phyloP scores from a whole-genome alignment of 2,113 vertebrate genomes.

The Pyxicephalus adspersus region DNA sequence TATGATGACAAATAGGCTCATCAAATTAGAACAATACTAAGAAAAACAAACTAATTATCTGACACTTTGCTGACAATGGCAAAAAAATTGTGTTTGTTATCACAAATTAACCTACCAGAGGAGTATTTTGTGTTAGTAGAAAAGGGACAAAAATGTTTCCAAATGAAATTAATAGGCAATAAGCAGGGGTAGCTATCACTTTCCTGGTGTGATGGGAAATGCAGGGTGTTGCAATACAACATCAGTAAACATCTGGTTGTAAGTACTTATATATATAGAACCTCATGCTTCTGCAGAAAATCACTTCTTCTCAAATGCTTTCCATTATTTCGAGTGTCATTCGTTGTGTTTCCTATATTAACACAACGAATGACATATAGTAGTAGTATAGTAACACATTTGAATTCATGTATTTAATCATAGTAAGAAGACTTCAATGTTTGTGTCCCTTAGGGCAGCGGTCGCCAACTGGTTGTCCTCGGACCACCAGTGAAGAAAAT shows the following conservation, averaged over 20 bases:
- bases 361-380: too few species aligned
- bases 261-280: background rate
- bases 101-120: background rate
- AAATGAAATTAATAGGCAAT: background rate
- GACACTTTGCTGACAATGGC: background rate
- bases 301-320: too few species aligned
- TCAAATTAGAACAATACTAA: background rate
- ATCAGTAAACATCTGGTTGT: background rate
- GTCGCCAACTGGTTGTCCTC: too few species aligned
- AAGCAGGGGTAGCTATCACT: conserved; percentile 2
- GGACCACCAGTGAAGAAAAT: too few species aligned
- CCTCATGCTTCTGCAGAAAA: too few species aligned
- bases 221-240: background rate
- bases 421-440: too few species aligned
- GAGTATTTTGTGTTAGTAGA: background rate
- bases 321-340: too few species aligned
- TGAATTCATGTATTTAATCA: too few species aligned
- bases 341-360: too few species aligned
- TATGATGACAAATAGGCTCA: conserved; percentile 1
- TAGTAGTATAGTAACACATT: too few species aligned
- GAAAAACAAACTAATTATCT: background rate
- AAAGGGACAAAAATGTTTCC: background rate
- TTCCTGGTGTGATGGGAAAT: background rate
- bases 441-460: too few species aligned
- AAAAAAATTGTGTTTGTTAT: background rate